Conservation (phyloP, 2,113 vertebrate species). For the Todiramphus chloris region DNA sequence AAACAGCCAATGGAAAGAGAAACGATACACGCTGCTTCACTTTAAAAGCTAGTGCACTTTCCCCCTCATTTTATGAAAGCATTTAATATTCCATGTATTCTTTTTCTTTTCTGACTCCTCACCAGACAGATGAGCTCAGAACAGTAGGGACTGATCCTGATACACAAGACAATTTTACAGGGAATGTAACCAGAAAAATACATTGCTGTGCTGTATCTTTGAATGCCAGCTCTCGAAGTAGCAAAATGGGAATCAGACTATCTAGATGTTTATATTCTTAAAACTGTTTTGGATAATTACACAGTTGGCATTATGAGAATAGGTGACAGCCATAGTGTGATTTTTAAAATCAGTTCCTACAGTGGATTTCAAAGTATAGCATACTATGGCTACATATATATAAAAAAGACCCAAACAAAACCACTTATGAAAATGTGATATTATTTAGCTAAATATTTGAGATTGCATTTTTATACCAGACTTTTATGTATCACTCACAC, state of each 20-base stretch:
- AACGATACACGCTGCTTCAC: conserved; percentile 71
- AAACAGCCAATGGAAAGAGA: conserved; percentile 80
- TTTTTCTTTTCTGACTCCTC: conserved; percentile 8
- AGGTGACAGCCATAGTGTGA: neutral
- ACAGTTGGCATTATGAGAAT: neutral
- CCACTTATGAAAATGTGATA: neutral
- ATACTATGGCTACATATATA: neutral
- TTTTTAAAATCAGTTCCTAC: conserved; percentile 5
- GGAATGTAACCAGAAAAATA: conserved; percentile 5
- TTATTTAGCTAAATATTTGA: conserved; percentile 1
- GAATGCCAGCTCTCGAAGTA: neutral
- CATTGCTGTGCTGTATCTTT: neutral
- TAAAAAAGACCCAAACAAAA: neutral
- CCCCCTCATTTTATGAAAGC: conserved; percentile 18
- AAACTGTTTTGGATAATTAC: conserved; percentile 6
- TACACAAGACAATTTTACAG: neutral
- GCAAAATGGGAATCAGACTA: conserved; percentile 17
- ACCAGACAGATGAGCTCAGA: conserved; percentile 16
- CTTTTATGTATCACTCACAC: neutral
- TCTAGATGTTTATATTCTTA: neutral
- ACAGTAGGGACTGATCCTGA: conserved; percentile 33
- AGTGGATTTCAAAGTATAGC: neutral
- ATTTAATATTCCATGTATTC: conserved; percentile 34
- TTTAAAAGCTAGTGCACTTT: conserved; percentile 48
- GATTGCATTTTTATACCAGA: neutral